phyloP scores from a whole-genome alignment of 2,113 vertebrate species.

The Saccopteryx bilineata region DNA sequence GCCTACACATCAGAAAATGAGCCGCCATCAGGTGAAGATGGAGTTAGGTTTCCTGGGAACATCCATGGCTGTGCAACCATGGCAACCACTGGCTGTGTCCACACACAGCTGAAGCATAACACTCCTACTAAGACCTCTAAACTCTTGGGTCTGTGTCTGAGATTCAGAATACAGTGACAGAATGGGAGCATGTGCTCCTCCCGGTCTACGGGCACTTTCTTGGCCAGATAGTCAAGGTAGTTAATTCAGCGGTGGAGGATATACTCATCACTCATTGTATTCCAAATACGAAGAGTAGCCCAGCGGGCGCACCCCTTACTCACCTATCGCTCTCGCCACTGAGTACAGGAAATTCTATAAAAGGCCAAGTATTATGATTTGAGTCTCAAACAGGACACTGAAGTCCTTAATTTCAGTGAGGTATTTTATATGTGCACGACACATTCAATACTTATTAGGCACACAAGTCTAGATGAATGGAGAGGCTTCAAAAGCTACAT shows the following conservation, averaged over 20 bases:
- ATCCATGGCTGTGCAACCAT: background rate
- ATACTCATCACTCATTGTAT: background rate
- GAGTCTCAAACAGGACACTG: background rate
- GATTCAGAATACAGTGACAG: background rate
- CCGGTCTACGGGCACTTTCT: background rate
- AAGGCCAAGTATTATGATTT: background rate
- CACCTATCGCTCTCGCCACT: background rate
- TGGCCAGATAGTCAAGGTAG: background rate
- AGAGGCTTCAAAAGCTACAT: background rate
- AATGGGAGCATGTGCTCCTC: background rate
- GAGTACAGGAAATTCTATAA: background rate
- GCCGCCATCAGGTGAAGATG: background rate
- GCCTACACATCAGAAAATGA: background rate
- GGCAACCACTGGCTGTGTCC: background rate
- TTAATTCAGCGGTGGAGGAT: background rate
- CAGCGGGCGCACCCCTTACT: background rate
- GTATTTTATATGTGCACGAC: background rate
- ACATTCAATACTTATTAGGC: conserved; percentile 31
- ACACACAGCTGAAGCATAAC: background rate
- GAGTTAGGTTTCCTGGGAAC: background rate
- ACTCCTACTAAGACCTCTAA: background rate
- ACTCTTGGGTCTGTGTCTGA: background rate
- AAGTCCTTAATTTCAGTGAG: background rate
- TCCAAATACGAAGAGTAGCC: background rate
- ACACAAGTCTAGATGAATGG: background rate